Base-by-base conservation (phyloP, 2,888 invertebrate genomes). In the Cinara cedri region DNA sequence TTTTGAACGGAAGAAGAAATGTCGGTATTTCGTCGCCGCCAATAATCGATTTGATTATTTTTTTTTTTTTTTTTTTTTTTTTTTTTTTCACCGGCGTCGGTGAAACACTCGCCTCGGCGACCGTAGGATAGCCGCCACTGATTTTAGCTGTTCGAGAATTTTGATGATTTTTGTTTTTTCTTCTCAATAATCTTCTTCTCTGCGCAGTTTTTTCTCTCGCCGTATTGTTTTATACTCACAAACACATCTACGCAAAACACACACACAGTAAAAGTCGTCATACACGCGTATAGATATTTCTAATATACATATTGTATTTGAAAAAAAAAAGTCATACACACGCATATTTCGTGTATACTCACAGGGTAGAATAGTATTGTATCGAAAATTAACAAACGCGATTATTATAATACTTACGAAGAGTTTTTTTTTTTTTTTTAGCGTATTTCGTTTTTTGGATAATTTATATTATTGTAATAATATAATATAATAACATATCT, bases 401-500 rank as follows among this genome's bases (percentile, higher is more conserved):
- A 34, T 34, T 6, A 34, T 34, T 34, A 34, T 34, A 60, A 34
- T n/a, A n/a, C n/a, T 60, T 68, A 68, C 21, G 11, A 57, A 76
- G 60, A 55, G 34, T 68, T 68, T 76, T 34, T 34, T 57, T 75
- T 65, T n/a, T 34, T 34, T 34, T 34, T 34, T 34, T 34, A 34
- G 34, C 6, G 6, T 34, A 34, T 34, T 34, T 34, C 34, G 34
- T 34, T 34, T n/a, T n/a, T 65, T 57, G 14, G 16, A 66, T 57
- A 54, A 55, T 34, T 34, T 34, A 34, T 34, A 34, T 34, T 44
- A 75, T 65, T 21, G 24, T 68, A 60, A 34, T 34, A 34, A n/a
- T n/a, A n/a, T n/a, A n/a, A n/a, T 34, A 6, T 34, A 34, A 34
- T 78, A 78, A 68, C 76, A 78, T 78, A 78, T 78, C 76, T 78